Evolutionary conservation across 2,797 vertebrate genomes (phyloP), one percentile per base, ranked within the genome.

Genomic region (Pseudochirops corinnae): DNA sequence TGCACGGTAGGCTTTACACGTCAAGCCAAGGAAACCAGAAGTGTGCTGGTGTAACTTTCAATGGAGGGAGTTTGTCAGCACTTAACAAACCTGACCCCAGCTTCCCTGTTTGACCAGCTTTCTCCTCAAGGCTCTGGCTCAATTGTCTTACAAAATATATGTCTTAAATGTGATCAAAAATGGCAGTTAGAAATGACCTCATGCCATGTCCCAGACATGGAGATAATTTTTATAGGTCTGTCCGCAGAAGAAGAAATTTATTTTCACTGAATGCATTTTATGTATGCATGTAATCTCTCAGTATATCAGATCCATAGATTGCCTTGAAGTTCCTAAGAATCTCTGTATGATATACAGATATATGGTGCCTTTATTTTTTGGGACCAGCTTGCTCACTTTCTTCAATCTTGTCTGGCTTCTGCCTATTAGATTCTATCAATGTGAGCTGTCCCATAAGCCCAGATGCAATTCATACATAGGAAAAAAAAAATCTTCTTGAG

Each of bases 401-500:
- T 96, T 93, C 60, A 93, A 96, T 97, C 96, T 93, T 96, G 95
- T 95, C 96, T 98, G 93, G 98, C 97, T 96, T 97, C 92, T 95
- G 96, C 96, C 97, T 97, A 96, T 96, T 98, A 98, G 98, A 98
- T 98, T 97, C 29, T 97, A 97, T 98, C 98, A 97, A 97, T 97
- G 93, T 96, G 2, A 21, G 92, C 95, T 56, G 98, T 95, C 98
- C 98, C 94, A 93, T 92, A 98, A 99, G 95, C 97, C 96, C 97
- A 94, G 95, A 96, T 97, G 97, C 98, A 98, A 98, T 97, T 98
- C 98, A 98, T 97, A 92, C 95, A 94, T 93, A 97, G 99, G 12
- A 53, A 29, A 52, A 87, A 87, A 50, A 82, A 97, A 98, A 95
- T 97, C 98, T 99, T 99, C 98, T 98, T 91, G 16, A 98, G 98